Evolutionary conservation across 2,113 vertebrate species (phyloP).

Genomic region (Oceanites oceanicus): DNA sequence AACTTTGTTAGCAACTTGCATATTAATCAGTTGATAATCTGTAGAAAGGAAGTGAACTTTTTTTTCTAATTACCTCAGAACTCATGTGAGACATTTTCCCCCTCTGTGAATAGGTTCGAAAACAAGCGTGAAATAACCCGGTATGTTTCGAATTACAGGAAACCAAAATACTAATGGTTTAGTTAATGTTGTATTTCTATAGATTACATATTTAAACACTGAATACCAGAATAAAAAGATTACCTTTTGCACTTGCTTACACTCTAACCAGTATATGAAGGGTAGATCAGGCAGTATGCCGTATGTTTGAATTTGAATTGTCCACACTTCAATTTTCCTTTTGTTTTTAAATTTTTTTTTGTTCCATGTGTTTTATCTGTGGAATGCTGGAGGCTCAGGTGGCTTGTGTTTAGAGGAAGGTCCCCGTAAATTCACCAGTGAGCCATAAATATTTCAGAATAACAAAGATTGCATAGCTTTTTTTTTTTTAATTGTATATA

Average conservation of each 20-base stretch:
- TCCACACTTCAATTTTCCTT: background rate
- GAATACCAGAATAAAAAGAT: background rate
- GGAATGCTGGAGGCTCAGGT: background rate
- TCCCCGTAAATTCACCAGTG: background rate
- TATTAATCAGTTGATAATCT: background rate
- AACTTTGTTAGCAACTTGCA: background rate
- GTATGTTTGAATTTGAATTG: background rate
- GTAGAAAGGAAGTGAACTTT: background rate
- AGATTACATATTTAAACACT: background rate
- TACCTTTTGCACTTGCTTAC: background rate
- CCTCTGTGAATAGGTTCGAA: background rate
- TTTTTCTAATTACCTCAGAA: background rate
- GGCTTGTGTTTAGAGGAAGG: background rate
- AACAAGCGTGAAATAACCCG: background rate
- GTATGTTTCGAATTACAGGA: background rate
- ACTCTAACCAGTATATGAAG: background rate
- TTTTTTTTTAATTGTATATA: too few species aligned
- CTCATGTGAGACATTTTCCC: background rate
- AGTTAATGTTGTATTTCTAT: background rate
- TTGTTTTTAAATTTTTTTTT: background rate
- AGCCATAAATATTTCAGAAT: background rate
- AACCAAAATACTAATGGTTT: background rate
- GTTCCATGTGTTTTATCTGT: background rate
- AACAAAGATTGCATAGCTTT: too few species aligned
- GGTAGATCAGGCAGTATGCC: background rate